Conservation (phyloP, 2,888 invertebrate species). For the Pheosia tremula region DNA sequence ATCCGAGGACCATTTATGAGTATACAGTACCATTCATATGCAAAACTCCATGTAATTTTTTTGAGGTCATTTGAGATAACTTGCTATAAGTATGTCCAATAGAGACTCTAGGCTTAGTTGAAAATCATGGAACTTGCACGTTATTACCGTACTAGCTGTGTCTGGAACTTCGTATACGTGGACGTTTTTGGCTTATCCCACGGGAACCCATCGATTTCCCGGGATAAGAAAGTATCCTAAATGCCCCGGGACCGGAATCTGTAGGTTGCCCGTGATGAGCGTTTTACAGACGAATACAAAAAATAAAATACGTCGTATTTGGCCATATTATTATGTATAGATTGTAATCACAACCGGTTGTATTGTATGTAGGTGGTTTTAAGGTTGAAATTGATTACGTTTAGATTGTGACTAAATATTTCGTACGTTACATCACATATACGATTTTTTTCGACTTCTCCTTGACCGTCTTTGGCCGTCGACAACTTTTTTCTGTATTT, state of each 20-base stretch:
- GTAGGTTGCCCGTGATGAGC: too few relatives aligned
- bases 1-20: slow-evolving; percentile 23
- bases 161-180: too few relatives aligned
- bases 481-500: background rate
- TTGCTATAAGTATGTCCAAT: background rate
- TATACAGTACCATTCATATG: slow-evolving; percentile 20
- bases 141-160: slow-evolving; percentile 31
- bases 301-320: too few relatives aligned
- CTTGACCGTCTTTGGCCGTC: slow-evolving; percentile 33
- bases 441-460: slow-evolving; percentile 20
- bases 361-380: slow-evolving; percentile 35
- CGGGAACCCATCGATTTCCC: too few relatives aligned
- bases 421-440: slow-evolving; percentile 32
- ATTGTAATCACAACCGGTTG: slow-evolving; percentile 28
- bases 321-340: too few relatives aligned
- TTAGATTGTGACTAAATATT: slow-evolving; percentile 28
- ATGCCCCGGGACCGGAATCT: too few relatives aligned
- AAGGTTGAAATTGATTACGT: slow-evolving; percentile 33
- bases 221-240: too few relatives aligned
- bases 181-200: too few relatives aligned
- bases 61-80: slow-evolving; percentile 16
- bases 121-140: slow-evolving; percentile 20
- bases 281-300: too few relatives aligned
- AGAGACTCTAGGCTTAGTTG: background rate
- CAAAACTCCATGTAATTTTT: slow-evolving; percentile 19